These are phyloP conservation scores for Lepus timidus DNA, from an alignment of 2,113 vertebrate genomes.

Conservation along the genomic window DNA sequence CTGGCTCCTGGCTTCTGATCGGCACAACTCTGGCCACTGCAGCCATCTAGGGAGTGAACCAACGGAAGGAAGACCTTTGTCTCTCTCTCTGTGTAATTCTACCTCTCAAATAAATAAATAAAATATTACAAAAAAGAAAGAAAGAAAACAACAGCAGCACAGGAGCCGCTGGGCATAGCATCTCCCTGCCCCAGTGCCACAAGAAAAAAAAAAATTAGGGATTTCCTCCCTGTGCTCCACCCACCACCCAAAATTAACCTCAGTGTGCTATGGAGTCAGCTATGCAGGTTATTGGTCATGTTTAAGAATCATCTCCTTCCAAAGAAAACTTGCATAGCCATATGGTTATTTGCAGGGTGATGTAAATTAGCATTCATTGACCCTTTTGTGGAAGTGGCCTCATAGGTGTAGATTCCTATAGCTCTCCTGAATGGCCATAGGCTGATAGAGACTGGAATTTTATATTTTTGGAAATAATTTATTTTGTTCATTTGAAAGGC, in stretches of 20 bases:
- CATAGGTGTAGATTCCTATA: background rate
- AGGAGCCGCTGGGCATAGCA: background rate
- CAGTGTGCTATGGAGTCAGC: conserved; percentile 20
- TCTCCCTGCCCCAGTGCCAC: background rate
- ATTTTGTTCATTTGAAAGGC: no score
- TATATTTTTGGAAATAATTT: no score
- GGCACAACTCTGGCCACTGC: no score
- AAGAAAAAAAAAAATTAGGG: background rate
- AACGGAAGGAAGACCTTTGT: no score
- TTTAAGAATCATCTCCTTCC: background rate
- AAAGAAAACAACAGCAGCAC: background rate
- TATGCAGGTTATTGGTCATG: background rate
- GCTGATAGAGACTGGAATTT: background rate
- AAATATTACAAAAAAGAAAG: background rate
- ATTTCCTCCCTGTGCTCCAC: background rate
- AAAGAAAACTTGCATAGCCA: background rate
- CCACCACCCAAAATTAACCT: background rate
- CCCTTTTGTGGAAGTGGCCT: background rate
- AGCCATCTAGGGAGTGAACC: no score
- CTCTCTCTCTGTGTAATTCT: no score
- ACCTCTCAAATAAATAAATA: no score
- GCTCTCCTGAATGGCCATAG: background rate
- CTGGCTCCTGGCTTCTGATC: no score
- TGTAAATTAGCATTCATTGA: conserved; percentile 1
- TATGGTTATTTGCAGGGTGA: background rate